Evolutionary conservation across 2,888 invertebrate genomes (phyloP).

Genomic region (Tiliacea citrago): DNA sequence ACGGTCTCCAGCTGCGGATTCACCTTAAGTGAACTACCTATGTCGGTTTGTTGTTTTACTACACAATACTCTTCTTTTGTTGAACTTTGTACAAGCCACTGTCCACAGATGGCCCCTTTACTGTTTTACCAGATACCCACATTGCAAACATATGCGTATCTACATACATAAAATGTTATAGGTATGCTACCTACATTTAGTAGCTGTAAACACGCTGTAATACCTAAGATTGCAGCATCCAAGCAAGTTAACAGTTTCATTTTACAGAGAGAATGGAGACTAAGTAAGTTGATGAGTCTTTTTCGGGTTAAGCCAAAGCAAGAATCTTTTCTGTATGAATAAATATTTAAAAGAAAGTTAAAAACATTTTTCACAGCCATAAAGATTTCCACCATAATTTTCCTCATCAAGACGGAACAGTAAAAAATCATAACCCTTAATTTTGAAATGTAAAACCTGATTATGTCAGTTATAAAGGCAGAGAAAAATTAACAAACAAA

Average conservation of each 20-base stretch:
- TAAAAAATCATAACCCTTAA: conserved; percentile 70
- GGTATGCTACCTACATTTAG: too few relatives aligned
- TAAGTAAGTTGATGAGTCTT: not conserved
- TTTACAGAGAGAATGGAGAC: not conserved
- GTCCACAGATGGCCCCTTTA: conserved; percentile 17
- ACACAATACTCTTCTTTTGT: not conserved
- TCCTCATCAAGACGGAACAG: conserved; percentile 46
- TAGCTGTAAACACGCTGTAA: too few relatives aligned
- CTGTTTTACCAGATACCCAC: not conserved
- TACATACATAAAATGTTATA: too few relatives aligned
- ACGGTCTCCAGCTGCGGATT: too few relatives aligned
- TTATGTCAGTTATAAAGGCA: conserved; percentile 70
- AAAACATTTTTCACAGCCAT: not conserved
- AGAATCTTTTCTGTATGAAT: not conserved
- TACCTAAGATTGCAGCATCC: too few relatives aligned
- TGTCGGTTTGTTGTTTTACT: not conserved
- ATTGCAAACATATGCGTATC: not conserved
- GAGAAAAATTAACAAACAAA: conserved; percentile 87
- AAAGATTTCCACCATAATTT: conserved; percentile 34
- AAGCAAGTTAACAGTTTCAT: not conserved
- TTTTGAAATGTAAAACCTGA: conserved; percentile 69
- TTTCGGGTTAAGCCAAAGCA: too few relatives aligned
- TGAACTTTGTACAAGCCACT: not conserved
- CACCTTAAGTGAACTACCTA: conserved; percentile 15
- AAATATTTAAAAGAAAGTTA: not conserved